A percentile compares a stretch with the other conserved stretches of the same genome.
phyloP scores from a whole-genome alignment of 2,888 invertebrate species.

The Endomychus coccineus region DNA sequence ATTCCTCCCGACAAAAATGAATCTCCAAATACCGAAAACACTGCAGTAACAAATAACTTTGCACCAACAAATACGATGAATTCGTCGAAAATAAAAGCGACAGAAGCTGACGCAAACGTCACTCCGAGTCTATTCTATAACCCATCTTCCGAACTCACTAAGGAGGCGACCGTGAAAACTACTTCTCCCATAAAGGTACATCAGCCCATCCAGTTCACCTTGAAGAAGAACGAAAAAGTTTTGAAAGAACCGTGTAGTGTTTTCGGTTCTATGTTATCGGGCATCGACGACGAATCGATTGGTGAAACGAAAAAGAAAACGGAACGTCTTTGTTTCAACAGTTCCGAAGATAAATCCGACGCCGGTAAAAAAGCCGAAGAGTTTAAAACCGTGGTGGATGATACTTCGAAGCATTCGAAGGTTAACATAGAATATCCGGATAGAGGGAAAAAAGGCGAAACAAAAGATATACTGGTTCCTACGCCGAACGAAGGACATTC shows the following conservation, averaged over 20 bases:
- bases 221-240: conserved; percentile 20
- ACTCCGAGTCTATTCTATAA: too few relatives aligned
- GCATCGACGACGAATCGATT: conserved; percentile 28
- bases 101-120: conserved; percentile 1
- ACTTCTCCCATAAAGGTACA: too few relatives aligned
- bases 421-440: too few relatives aligned
- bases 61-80: neutral
- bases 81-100: neutral
- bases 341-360: conserved; percentile 7
- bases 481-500: too few relatives aligned
- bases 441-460: too few relatives aligned
- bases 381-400: too few relatives aligned
- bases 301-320: conserved; percentile 21
- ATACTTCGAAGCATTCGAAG: too few relatives aligned
- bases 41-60: neutral
- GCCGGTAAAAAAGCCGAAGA: too few relatives aligned
- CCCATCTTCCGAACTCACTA: too few relatives aligned
- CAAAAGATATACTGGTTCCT: too few relatives aligned
- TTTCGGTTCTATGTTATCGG: conserved; percentile 28
- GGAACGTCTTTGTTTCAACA: neutral
- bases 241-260: conserved; percentile 26
- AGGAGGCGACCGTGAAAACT: too few relatives aligned
- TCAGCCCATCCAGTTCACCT: too few relatives aligned
- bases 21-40: neutral
- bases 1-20: neutral